Base-by-base conservation (phyloP, 2,797 vertebrate species). In the Macrochelys suwanniensis region DNA sequence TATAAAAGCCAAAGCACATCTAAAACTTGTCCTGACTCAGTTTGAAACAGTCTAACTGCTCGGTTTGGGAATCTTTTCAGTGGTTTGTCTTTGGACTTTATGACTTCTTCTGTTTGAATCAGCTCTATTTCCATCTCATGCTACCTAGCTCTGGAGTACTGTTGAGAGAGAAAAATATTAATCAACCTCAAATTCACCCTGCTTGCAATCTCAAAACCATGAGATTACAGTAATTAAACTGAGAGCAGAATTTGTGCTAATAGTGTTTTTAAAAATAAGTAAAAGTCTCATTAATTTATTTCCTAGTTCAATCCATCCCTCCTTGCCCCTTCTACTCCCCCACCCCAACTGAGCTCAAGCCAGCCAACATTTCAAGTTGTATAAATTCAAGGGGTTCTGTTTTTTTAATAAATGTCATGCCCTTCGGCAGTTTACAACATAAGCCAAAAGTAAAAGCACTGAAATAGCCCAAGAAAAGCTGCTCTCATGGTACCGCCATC, bases 81-180 rank as follows among this genome's bases (percentile, higher is more conserved):
- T 21, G 0, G 1, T n/a, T 54, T 71, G 89, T 82, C 42, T 68
- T 87, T 90, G 13, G 47, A 31, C 9, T 88, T 83, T 4, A 84
- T 11, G 3, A 74, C 68, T 7, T 57, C 47, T 8, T 80, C 0
- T 4, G 57, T 80, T 71, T 74, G 33, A 83, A 80, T 54, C 61
- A 89, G 26, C 10, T 1, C 0, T 16, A 0, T 80, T 89, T 85
- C 51, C 85, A 25, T 56, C 49, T 31, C 4, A 19, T 84, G 79
- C 33, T 5, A 45, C 2, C 12, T 12, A 71, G 0, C 0, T 54
- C 6, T 26, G 11, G 2, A 37, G 33, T 17, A 65, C 16, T n/a
- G 2, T 3, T 78, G 6, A 5, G 54, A 0, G 49, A 12, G 2
- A 25, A 74, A 84, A 91, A 87, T 79, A 91, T 31, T 82, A 87